Conservation (phyloP, 2,797 vertebrate species). For the Anabacerthia variegaticeps region DNA sequence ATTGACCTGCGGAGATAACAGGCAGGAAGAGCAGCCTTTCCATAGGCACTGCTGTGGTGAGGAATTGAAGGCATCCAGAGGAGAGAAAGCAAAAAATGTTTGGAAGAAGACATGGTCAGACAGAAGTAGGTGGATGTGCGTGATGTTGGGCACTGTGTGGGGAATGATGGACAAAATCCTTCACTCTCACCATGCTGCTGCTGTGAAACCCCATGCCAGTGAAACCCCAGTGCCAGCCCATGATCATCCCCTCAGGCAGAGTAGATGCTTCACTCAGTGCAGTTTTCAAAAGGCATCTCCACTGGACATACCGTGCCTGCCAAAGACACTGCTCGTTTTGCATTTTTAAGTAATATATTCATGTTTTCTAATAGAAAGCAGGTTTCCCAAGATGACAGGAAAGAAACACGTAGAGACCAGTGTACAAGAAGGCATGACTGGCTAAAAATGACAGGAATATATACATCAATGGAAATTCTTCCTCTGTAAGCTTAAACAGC, state of each 20-base stretch:
- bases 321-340: not conserved
- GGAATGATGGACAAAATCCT: not conserved
- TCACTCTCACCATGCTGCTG: not conserved
- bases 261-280: rapidly evolving
- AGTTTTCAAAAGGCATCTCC: not conserved
- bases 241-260: not conserved
- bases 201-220: not conserved
- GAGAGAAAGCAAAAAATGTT: not conserved
- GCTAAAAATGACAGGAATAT: not conserved
- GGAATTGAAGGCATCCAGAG: not conserved
- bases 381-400: not conserved
- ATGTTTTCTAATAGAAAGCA: not conserved
- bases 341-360: not conserved
- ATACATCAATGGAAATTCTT: not conserved
- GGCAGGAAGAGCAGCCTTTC: not conserved
- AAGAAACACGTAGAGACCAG: not conserved
- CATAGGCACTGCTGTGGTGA: not conserved
- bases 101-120: not conserved
- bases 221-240: not conserved
- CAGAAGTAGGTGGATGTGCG: not conserved
- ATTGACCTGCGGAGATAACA: rapidly evolving
- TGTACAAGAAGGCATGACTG: not conserved
- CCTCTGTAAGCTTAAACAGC: not conserved
- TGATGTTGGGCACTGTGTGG: rapidly evolving
- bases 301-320: not conserved